Evolutionary conservation across 1,140 invertebrate genomes (phyloP), one percentile per base, ranked within the genome.

Genomic region (Aphaenogaster ashmeadi): DNA sequence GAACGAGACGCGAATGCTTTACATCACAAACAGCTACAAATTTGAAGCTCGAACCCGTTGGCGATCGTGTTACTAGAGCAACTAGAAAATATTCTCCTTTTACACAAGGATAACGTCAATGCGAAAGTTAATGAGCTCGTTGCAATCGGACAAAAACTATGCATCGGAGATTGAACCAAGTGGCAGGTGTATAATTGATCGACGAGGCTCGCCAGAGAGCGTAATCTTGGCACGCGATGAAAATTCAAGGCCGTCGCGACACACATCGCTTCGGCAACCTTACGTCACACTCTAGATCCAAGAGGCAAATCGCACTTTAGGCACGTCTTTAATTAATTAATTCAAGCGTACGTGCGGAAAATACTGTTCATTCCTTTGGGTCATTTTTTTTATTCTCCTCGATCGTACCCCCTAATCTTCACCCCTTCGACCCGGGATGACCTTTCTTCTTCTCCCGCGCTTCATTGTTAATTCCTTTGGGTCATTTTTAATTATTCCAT

Each of bases 161-260:
- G 18, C n/a, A 41, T 6, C 47, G 33, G 47, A 15, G 21, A 77
- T 33, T 11, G 36, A 52, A 33, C 13, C 71, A n/a, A 77, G 6
- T 21, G 60, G 54, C 67, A 64, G 58, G 56, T 83, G 56, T 91
- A 86, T 86, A 90, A 91, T 90, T 91, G 87, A 86, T 90, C 87
- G 79, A 36, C 44, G 74, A 87, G 58, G 52, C 74, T 86, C 58
- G 71, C 44, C 64, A 79, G 75, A 80, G 86, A 88, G 84, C 89
- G 91, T 91, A 91, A 94, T 93, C 92, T 93, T 94, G 91, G 92
- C 93, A 93, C 92, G 91, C 90, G 92, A 93, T 92, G 90, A 93
- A 91, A 92, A 93, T 93, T 89, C 93, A 93, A 94, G 93, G 93
- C 87, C 74, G 86, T 27, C 69, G 77, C 77, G 72, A 78, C 89